phyloP scores from a whole-genome alignment of 2,888 invertebrate genomes.

The Molorchus minor region DNA sequence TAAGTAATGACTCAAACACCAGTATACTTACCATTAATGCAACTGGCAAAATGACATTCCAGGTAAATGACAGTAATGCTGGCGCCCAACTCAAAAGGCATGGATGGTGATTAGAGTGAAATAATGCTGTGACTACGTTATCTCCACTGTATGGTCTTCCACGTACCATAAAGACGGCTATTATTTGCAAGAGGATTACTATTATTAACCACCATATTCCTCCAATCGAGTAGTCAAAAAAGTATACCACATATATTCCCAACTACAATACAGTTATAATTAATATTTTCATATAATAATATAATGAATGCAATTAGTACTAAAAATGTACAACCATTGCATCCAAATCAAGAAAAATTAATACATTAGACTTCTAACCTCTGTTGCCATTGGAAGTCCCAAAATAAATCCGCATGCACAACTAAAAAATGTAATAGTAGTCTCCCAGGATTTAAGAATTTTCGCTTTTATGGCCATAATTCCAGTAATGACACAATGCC shows the following conservation, averaged over 20 bases:
- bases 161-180: slow-evolving; percentile 86
- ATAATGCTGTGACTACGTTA: slow-evolving; percentile 70
- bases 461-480: slow-evolving; percentile 81
- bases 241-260: slow-evolving; percentile 84
- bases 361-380: slow-evolving; percentile 66
- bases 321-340: too few species aligned
- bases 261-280: too few species aligned
- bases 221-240: slow-evolving; percentile 83
- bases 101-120: slow-evolving; percentile 64
- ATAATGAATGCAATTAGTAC: too few species aligned
- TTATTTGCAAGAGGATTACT: slow-evolving; percentile 77
- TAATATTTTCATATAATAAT: too few species aligned
- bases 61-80: slow-evolving; percentile 80
- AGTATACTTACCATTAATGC: slow-evolving; percentile 79
- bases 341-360: neutral
- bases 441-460: slow-evolving; percentile 79
- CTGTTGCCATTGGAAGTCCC: slow-evolving; percentile 87
- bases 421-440: slow-evolving; percentile 83
- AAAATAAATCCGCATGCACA: slow-evolving; percentile 84
- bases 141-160: slow-evolving; percentile 88
- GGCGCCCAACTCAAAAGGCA: slow-evolving; percentile 69
- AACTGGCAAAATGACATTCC: slow-evolving; percentile 88
- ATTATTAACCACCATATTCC: slow-evolving; percentile 89
- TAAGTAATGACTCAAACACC: too few species aligned
- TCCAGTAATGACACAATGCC: slow-evolving; percentile 90